A percentile compares a stretch with the other conserved stretches of the same genome.
Conservation (phyloP, 2,113 vertebrate genomes). For the Aldabrachelys gigantea region DNA sequence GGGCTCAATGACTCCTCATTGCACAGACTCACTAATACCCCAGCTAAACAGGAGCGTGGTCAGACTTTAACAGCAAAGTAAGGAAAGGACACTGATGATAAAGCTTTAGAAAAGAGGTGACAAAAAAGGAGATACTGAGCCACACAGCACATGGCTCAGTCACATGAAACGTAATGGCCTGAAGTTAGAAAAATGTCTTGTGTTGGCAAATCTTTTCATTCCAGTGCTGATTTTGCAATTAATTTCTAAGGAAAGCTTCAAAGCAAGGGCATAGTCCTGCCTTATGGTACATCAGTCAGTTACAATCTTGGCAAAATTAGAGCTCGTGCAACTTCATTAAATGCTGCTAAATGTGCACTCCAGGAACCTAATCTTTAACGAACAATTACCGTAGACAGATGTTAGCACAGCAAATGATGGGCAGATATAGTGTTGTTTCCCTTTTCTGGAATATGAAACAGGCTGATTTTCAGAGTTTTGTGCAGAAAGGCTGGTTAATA, state of each 20-base stretch:
- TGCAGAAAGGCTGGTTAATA: background rate
- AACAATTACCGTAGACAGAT: background rate
- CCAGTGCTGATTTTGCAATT: background rate
- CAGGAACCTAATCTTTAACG: background rate
- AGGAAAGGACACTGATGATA: background rate
- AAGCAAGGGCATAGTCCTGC: background rate
- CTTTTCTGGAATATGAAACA: background rate
- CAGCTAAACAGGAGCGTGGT: background rate
- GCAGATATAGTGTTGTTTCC: fast-evolving
- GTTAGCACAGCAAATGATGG: background rate
- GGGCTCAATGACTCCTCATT: background rate
- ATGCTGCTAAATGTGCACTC: background rate
- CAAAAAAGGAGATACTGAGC: background rate
- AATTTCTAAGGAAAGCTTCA: background rate
- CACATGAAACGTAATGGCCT: fast-evolving
- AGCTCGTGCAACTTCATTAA: fast-evolving
- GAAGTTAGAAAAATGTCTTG: background rate
- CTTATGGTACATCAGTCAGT: background rate
- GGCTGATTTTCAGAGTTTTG: background rate
- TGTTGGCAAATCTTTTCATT: background rate
- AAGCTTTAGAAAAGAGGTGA: background rate
- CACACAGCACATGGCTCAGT: background rate
- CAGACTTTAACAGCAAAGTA: background rate
- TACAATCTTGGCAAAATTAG: background rate
- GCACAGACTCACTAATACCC: background rate